phyloP scores from a whole-genome alignment of 2,888 invertebrate genomes.

The Acronicta alni region DNA sequence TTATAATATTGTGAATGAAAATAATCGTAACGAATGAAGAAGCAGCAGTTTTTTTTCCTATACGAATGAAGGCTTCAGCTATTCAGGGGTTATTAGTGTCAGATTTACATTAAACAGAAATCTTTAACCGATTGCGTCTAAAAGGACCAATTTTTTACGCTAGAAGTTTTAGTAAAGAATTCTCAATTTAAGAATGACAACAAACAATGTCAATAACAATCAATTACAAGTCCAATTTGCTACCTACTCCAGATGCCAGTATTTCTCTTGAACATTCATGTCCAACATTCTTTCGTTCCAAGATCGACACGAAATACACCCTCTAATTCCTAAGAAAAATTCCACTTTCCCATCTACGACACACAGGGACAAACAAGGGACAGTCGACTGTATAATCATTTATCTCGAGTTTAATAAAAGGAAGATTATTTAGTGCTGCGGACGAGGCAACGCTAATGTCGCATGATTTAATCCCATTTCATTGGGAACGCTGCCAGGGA shows the following conservation, averaged over 20 bases:
- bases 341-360: slow-evolving; percentile 60
- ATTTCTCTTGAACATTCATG: slow-evolving; percentile 41
- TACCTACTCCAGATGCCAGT: slow-evolving; percentile 45
- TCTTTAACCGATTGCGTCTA: not conserved
- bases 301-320: slow-evolving; percentile 55
- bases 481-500: slow-evolving; percentile 82
- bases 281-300: slow-evolving; percentile 36
- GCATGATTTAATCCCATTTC: slow-evolving; percentile 88
- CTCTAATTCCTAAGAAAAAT: slow-evolving; percentile 58
- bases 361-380: slow-evolving; percentile 74
- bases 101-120: not conserved
- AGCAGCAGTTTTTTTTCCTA: not conserved
- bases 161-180: slow-evolving; percentile 9
- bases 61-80: no score
- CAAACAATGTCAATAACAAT: slow-evolving; percentile 37
- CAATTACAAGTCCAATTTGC: slow-evolving; percentile 49
- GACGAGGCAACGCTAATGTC: slow-evolving; percentile 81
- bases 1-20: slow-evolving; percentile 3
- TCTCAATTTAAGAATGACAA: slow-evolving; percentile 18
- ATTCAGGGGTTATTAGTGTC: no score
- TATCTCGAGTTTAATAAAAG: slow-evolving; percentile 89
- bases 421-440: slow-evolving; percentile 87
- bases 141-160: not conserved
- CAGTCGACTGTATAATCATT: slow-evolving; percentile 87
- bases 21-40: not conserved